phyloP scores from a whole-genome alignment of 2,888 invertebrate genomes.

The Eudemis profundana region DNA sequence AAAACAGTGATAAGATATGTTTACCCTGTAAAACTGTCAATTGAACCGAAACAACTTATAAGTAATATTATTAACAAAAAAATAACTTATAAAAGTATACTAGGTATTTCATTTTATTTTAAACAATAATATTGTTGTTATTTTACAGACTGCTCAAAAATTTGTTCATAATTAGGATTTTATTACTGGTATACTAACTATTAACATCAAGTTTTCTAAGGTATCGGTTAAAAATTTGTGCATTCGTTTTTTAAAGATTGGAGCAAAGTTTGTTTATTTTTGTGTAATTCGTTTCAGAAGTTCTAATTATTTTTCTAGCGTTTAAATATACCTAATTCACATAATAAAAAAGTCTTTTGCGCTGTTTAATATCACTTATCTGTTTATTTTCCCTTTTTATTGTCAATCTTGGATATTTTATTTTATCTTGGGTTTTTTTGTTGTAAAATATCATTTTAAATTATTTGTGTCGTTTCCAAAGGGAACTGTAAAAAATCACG shows the following conservation, averaged over 20 bases:
- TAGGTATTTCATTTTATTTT: no score
- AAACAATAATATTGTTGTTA: no score
- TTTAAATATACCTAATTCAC: constrained; percentile 8
- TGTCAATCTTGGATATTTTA: not conserved
- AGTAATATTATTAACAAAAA: not conserved
- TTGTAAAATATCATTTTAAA: constrained; percentile 9
- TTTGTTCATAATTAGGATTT: no score
- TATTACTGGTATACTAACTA: no score
- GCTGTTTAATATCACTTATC: constrained; percentile 17
- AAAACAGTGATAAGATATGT: not conserved
- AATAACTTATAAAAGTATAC: not conserved
- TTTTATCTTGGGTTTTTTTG: no score
- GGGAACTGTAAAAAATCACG: constrained; percentile 32
- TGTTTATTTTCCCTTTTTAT: constrained; percentile 2
- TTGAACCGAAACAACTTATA: not conserved
- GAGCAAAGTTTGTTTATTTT: not conserved
- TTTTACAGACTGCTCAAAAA: no score
- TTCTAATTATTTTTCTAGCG: not conserved
- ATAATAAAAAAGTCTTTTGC: constrained; percentile 17
- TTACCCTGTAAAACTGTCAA: constrained; percentile 6
- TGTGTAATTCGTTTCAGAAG: not conserved
- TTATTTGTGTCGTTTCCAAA: constrained; percentile 12
- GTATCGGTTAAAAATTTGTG: not conserved
- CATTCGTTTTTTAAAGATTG: not conserved
- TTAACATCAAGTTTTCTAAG: not conserved